These are phyloP conservation scores for Tokudaia tokunoshimensis DNA, from an alignment of 2,797 vertebrate species.

Conservation along the genomic window DNA sequence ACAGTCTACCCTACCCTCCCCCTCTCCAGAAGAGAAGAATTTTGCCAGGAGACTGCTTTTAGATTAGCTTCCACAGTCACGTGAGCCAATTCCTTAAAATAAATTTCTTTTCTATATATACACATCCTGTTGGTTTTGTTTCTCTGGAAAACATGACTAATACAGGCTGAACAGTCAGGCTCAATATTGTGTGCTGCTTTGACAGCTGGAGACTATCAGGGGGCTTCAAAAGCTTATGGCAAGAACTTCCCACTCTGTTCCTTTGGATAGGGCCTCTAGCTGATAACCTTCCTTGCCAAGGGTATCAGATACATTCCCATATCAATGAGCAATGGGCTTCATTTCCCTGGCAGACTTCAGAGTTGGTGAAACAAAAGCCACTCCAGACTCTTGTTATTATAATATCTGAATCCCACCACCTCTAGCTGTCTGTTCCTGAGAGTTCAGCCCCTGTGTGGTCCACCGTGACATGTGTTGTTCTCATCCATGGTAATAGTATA, in stretches of 20 bases:
- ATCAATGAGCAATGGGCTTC: background rate
- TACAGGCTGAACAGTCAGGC: background rate
- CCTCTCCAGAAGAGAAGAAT: background rate
- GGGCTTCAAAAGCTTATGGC: background rate
- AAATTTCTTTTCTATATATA: slow-evolving; percentile 19
- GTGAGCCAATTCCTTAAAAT: background rate
- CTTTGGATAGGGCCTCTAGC: background rate
- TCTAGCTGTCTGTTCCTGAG: background rate
- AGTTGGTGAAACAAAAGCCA: background rate
- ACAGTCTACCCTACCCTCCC: background rate
- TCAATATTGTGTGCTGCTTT: background rate
- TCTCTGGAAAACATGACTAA: slow-evolving; percentile 44
- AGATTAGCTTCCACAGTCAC: slow-evolving; percentile 3
- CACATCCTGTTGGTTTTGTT: slow-evolving; percentile 5
- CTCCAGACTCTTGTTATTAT: background rate
- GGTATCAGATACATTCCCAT: background rate
- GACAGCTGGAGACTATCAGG: background rate
- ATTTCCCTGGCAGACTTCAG: background rate
- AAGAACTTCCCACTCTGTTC: background rate
- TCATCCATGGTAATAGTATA: background rate
- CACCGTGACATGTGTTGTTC: background rate
- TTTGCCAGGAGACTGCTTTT: background rate
- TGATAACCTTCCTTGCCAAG: background rate
- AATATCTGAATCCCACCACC: background rate
- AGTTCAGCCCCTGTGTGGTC: background rate